Evolutionary conservation across 2,113 vertebrate species (phyloP).

Genomic region (Alouatta palliata): DNA sequence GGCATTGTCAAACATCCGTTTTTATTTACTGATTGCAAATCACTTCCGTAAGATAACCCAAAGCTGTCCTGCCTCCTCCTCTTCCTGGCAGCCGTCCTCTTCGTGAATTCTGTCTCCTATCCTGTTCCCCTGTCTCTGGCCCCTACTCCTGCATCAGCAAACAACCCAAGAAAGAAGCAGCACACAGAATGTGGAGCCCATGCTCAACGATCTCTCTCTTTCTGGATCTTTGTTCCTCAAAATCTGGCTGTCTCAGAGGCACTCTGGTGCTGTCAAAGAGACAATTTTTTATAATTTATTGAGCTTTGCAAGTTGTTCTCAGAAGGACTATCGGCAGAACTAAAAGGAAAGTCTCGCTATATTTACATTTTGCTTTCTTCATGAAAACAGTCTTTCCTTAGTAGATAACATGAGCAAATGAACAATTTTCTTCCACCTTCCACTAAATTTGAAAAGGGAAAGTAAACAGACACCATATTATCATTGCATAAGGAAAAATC

Average conservation of each 20-base stretch:
- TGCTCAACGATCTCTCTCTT: background rate
- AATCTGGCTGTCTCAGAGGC: background rate
- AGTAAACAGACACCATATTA: background rate
- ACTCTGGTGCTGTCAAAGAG: background rate
- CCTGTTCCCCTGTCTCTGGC: too few relatives aligned
- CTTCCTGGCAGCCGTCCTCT: background rate
- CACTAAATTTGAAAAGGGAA: background rate
- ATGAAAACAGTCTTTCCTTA: background rate
- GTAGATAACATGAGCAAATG: background rate
- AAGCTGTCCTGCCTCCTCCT: background rate
- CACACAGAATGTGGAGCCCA: rapidly evolving
- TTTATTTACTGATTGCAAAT: background rate
- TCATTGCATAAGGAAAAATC: background rate
- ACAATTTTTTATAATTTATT: background rate
- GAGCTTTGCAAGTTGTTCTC: background rate
- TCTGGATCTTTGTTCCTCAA: background rate
- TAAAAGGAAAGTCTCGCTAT: background rate
- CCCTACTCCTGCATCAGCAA: background rate
- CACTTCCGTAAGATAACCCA: background rate
- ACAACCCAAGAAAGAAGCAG: background rate
- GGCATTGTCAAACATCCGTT: background rate
- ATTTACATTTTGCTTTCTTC: background rate
- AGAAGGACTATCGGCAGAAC: background rate
- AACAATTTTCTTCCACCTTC: background rate
- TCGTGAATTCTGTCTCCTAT: background rate